phyloP scores from a whole-genome alignment of 2,113 vertebrate species.

The Cephalopterus ornatus region DNA sequence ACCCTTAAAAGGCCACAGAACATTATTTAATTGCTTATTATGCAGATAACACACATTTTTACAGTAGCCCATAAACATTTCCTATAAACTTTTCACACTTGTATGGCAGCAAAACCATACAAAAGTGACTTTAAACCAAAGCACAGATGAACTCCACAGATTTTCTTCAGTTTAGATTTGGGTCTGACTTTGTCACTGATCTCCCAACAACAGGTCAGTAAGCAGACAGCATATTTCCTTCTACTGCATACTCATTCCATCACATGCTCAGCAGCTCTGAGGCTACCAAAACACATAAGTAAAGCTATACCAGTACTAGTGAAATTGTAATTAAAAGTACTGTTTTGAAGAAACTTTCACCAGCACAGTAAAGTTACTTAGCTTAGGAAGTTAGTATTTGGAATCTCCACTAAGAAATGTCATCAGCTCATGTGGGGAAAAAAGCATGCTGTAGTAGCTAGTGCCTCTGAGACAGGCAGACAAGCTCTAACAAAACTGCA shows the following conservation, averaged over 20 bases:
- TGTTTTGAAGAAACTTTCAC: neutral
- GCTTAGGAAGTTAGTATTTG: neutral
- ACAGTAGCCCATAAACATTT: neutral
- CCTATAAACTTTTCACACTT: neutral
- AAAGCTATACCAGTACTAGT: neutral
- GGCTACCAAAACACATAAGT: neutral
- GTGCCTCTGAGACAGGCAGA: slow-evolving; percentile 4
- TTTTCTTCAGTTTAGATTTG: neutral
- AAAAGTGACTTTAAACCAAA: neutral
- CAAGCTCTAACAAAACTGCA: slow-evolving; percentile 21
- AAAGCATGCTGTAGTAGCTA: neutral
- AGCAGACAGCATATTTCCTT: neutral
- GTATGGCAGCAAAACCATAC: neutral
- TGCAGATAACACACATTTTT: neutral
- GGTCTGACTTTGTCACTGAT: neutral
- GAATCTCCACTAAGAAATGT: neutral
- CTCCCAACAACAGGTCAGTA: neutral
- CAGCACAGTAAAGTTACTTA: neutral
- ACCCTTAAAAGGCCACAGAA: neutral
- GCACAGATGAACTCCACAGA: accelerated
- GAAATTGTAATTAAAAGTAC: neutral
- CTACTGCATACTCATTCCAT: neutral
- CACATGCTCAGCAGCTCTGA: neutral
- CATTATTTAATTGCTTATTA: neutral
- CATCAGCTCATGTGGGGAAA: neutral